Base-by-base conservation (phyloP, 1,140 invertebrate species). In the Macrotrachela quadricornifera region DNA sequence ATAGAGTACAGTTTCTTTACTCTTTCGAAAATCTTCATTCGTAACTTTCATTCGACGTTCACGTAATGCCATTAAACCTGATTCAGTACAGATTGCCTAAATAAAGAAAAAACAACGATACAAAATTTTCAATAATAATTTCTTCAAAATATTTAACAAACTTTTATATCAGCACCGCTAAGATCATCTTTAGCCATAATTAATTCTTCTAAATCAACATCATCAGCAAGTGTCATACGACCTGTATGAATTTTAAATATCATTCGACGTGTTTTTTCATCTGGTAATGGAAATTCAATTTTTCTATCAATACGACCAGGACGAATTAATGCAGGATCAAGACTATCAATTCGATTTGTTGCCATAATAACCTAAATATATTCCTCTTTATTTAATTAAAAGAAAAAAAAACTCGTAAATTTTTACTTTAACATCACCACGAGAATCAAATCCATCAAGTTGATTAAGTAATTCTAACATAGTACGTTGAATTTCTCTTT, bases 171-270 rank as follows among this genome's bases (percentile, higher is more conserved):
- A 60, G 94, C 94, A 18, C 94, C 94, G 47, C 90, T 96, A 0
- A 99, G 76, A 74, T 99, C 94, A 77, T 99, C 94, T 67, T 99
- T 99, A 6, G 92, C 83, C 83, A 94, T 91, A 51, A 99, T 92
- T 30, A 96, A 77, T 67, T 99, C 94, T 57, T 90, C 86, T 8
- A 99, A 75, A 66, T 95, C 91, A 9, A 99, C 94, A 75, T 97
- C 91, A 58, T 84, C 82, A 38, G 90, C 80, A 18, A 99, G 72
- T 1, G 91, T 97, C 94, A 99, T 99, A 56, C 85, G 77, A 12
- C 83, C 85, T 0, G 94, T 99, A 66, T 99, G 94, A 64, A 99
- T 99, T 56, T 82, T 86, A 67, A 99, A 97, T 58, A 99, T 99
- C 58, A 92, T 75, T 55, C 84, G 76, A 67, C 97, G 97, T 0